A percentile compares a stretch with the other conserved stretches of the same genome.
Evolutionary conservation across 1,140 invertebrate genomes (phyloP).

Genomic region (Brachystomella parvula): DNA sequence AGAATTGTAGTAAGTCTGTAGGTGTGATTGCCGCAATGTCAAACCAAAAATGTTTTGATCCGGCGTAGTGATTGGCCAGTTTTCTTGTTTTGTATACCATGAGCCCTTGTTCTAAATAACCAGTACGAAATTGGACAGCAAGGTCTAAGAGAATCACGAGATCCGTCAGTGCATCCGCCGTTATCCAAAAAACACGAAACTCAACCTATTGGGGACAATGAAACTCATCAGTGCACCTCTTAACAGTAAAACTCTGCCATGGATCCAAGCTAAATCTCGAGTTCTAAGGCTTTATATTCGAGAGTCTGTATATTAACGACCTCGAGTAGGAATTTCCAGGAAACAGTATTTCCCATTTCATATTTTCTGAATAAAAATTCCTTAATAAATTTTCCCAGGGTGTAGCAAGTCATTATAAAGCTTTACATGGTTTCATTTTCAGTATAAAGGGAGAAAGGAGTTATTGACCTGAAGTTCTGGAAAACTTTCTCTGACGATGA

Average conservation of each 20-base stretch:
- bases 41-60: constrained; percentile 74
- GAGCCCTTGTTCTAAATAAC: constrained; percentile 89
- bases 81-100: constrained; percentile 89
- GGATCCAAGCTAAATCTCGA: no score
- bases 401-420: no score
- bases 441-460: no score
- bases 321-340: no score
- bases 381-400: no score
- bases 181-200: constrained; percentile 63
- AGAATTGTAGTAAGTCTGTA: constrained; percentile 73
- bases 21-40: constrained; percentile 76
- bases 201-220: constrained; percentile 46
- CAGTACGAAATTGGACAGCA: constrained; percentile 81
- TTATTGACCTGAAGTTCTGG: constrained; percentile 66
- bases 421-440: no score
- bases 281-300: no score
- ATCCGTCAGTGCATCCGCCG: constrained; percentile 74
- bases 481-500: constrained; percentile 88
- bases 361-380: no score
- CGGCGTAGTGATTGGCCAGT: constrained; percentile 77
- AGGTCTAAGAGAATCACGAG: constrained; percentile 69
- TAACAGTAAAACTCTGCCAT: no score
- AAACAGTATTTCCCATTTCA: no score
- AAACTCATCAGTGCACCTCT: no score
- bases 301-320: no score